Evolutionary conservation across 2,888 invertebrate species (phyloP), one percentile per base, ranked within the genome.

Genomic region (Drosophila mercatorum): DNA sequence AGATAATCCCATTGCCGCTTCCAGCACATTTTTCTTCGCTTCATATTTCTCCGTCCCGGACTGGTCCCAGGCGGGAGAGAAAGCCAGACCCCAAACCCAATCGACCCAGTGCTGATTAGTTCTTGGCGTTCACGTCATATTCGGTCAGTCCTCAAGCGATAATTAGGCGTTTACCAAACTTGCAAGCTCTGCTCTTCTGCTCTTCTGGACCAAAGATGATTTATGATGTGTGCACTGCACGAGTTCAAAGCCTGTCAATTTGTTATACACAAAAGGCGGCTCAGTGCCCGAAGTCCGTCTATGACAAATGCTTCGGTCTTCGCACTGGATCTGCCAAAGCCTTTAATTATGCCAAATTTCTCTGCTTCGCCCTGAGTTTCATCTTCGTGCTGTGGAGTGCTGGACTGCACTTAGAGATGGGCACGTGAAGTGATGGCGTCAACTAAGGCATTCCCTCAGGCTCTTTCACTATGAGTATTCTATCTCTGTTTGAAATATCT

Each of bases 121-220:
- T 68, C 46, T 28, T 36, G 28, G 46, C 70, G 38, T 57, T 61
- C 60, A 52, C 44, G 41, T 60, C 68, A 64, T 53, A 40, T 53
- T 65, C 55, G 67, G 67, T 26, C 67, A 68, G 40, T 69, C 56
- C 64, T 60, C 66, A 34, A 72, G 72, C 78, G 83, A 88, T 88
- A 86, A 88, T 88, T 88, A 88, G 83, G 72, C 77, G 52, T 71
- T 70, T 71, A 75, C 53, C 56, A 57, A 81, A 69, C 61, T 67
- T 70, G 68, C 79, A 66, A 74, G 73, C 56, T 58, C 55, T n/a
- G 41, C 64, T 31, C 56, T 26, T 58, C 55, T 11, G 41, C 64
- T 31, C 56, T 26, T 26, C 47, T 41, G 56, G 28, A 36, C 66
- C 60, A 67, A 80, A 80, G 72, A 86, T 86, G 88, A 86, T 86